phyloP scores from a whole-genome alignment of 2,888 invertebrate genomes.

The Zygaena filipendulae region DNA sequence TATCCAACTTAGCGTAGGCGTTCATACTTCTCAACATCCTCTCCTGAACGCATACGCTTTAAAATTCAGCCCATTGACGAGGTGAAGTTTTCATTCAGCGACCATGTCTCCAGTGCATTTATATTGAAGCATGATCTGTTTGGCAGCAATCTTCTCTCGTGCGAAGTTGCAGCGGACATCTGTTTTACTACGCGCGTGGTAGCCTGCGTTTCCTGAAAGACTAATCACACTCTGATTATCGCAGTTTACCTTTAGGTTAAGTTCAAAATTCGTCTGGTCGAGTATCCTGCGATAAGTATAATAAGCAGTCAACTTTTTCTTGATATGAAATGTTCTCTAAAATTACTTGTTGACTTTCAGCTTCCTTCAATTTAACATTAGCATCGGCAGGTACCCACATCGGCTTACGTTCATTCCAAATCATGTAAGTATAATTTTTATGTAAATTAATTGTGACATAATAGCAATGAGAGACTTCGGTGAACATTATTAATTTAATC shows the following conservation, averaged over 20 bases:
- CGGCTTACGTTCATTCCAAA: constrained; percentile 14
- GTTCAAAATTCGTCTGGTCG: constrained; percentile 17
- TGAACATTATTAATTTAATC: background rate
- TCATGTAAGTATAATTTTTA: constrained; percentile 8
- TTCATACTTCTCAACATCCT: constrained; percentile 6
- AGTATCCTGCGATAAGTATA: constrained; percentile 2
- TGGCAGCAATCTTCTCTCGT: constrained; percentile 15
- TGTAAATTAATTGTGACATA: constrained; percentile 9
- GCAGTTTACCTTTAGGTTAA: constrained; percentile 18
- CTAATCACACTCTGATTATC: constrained; percentile 17
- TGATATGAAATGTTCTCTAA: constrained; percentile 9
- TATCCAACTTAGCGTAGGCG: background rate
- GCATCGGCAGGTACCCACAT: constrained; percentile 11
- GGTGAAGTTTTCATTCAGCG: constrained; percentile 13
- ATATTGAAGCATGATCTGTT: constrained; percentile 15
- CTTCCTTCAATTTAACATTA: constrained; percentile 9
- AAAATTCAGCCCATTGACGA: constrained; percentile 8
- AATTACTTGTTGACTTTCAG: constrained; percentile 2
- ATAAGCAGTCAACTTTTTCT: background rate
- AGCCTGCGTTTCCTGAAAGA: constrained; percentile 16
- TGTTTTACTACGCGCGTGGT: constrained; percentile 17
- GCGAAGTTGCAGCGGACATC: constrained; percentile 18
- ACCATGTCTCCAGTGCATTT: constrained; percentile 15
- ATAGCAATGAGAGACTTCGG: background rate
- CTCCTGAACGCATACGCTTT: constrained; percentile 12